These are phyloP conservation scores for Menura novaehollandiae DNA, from an alignment of 2,113 vertebrate genomes.

Conservation along the genomic window DNA sequence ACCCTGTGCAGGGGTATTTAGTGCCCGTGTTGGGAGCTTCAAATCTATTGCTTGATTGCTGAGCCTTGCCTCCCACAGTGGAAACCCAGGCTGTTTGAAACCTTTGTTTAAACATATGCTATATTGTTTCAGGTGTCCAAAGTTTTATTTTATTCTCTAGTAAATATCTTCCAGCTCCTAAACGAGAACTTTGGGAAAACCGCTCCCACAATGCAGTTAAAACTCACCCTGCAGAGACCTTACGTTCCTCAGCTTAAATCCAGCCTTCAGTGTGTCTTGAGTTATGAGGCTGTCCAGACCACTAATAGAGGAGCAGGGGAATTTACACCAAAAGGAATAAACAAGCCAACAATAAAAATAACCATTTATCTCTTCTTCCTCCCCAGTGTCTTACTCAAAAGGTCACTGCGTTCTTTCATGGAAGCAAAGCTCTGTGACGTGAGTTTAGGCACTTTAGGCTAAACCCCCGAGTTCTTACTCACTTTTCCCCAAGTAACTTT, in stretches of 20 bases:
- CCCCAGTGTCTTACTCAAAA: conserved; percentile 2
- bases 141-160: conserved; percentile 36
- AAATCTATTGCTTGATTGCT: neutral
- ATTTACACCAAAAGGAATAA: conserved; percentile 60
- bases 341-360: conserved; percentile 61
- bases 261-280: conserved; percentile 43
- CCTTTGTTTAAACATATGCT: neutral
- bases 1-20: neutral
- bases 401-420: conserved; percentile 27
- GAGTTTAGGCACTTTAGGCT: neutral
- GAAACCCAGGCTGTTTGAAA: neutral
- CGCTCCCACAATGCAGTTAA: conserved; percentile 22
- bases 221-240: conserved; percentile 37
- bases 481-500: neutral
- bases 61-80: neutral
- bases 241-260: conserved; percentile 15
- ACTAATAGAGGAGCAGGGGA: conserved; percentile 29
- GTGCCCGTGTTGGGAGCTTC: neutral
- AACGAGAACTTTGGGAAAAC: conserved; percentile 17
- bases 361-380: conserved; percentile 58
- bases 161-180: conserved; percentile 35
- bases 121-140: conserved; percentile 58
- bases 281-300: conserved; percentile 59
- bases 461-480: neutral
- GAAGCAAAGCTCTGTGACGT: conserved; percentile 1